Conservation (phyloP, 2,797 vertebrate genomes). For the Vireo griseus region DNA sequence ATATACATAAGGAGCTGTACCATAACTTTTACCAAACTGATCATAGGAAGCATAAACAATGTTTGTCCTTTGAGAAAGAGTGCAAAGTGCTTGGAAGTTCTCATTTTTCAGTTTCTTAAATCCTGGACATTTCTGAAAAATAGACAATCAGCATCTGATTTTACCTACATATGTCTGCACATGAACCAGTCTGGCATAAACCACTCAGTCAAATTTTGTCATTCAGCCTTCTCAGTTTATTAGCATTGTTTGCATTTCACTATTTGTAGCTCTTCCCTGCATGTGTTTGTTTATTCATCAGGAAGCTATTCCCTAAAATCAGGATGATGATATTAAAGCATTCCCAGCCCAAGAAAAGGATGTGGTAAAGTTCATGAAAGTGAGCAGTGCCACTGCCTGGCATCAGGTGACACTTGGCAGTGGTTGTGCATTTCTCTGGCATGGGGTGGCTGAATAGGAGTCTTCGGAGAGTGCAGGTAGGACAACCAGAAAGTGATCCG, state of each 20-base stretch:
- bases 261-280: not conserved
- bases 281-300: not conserved
- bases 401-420: not conserved
- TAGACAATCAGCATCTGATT: not conserved
- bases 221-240: not conserved
- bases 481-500: not conserved
- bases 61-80: not conserved
- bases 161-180: not conserved
- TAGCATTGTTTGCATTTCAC: not conserved
- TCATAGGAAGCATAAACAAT: not conserved
- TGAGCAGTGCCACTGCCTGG: not conserved
- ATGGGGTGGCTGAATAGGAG: fast-evolving
- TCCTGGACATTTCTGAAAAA: not conserved
- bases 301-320: not conserved
- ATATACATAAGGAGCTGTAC: not conserved
- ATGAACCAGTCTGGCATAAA: not conserved
- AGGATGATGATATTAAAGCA: not conserved
- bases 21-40: not conserved
- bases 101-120: not conserved
- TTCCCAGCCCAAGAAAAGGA: not conserved
- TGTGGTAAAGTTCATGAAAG: not conserved
- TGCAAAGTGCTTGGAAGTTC: not conserved
- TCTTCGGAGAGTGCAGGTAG: not conserved
- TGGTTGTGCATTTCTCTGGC: not conserved
- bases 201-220: not conserved